Evolutionary conservation across 2,797 vertebrate species (phyloP), one percentile per base, ranked within the genome.

Genomic region (Agapornis canus): DNA sequence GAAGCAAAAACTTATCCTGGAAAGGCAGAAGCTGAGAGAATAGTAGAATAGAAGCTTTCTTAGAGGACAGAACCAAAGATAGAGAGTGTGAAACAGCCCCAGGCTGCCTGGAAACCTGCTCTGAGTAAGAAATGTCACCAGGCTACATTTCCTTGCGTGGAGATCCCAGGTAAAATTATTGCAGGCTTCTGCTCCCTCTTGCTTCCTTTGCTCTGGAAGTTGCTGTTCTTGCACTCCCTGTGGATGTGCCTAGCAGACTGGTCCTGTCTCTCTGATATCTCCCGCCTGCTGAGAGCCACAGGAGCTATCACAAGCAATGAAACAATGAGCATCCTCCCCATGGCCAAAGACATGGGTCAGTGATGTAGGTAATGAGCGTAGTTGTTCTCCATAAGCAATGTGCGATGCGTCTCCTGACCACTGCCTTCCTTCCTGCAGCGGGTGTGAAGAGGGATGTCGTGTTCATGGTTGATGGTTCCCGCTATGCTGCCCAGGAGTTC

Each of bases 391-490:
- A 2, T 43, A n/a, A 65, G 27, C 35, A 91, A 4, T 76, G 54
- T 29, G 63, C 11, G 15, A 35, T 69, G 61, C 18, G 32, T 49
- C 25, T 37, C 27, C 72, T 96, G 65, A 95, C 61, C 5, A 1
- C 2, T 72, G 35, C 49, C 31, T 79, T 85, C 83, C 86, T 40
- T 70, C 78, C 95, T 35, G 4, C 94, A 98, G 98, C 6, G 31
- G 98, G 98, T 66, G 96, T 94, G 92, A 99, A 99, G 96, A 98
- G 98, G 83, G 99, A 99, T 2, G 87, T 99, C 0, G 99, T 99
- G 20, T 99, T 99, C 95, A 98, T 99, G 63, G 97, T 99, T 21
- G 99, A 99, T 3, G 99, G 99, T 42, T 98, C 99, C 61, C 98
- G 98, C 59, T 97, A 94, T 0, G 97, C 98, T 0, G 94, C 96